These are phyloP conservation scores for Cryptoprocta ferox DNA, from an alignment of 2,797 vertebrate species.

Conservation along the genomic window DNA sequence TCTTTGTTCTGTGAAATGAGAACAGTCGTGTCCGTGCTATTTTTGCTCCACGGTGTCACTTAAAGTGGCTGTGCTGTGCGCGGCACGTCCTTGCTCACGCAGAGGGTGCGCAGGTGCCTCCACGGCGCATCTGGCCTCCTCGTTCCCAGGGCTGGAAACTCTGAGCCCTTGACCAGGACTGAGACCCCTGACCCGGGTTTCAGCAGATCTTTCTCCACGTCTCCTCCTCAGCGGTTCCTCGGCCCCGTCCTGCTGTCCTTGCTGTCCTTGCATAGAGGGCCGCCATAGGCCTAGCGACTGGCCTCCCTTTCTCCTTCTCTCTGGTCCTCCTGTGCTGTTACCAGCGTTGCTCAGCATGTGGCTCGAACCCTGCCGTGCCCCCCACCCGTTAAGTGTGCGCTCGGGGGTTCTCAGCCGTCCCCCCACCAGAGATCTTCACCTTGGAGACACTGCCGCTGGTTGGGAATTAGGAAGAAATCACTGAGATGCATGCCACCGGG, in stretches of 20 bases:
- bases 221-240: not conserved
- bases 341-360: not conserved
- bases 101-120: not conserved
- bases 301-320: not conserved
- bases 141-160: not conserved
- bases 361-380: not conserved
- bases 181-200: not conserved
- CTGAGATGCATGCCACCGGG: not conserved
- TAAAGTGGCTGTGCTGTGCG: not conserved
- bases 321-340: not conserved
- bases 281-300: not conserved
- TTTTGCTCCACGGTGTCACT: not conserved
- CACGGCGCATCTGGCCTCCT: not conserved
- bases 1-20: not conserved
- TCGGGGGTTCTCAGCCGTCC: not conserved
- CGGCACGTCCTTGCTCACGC: not conserved
- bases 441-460: not conserved
- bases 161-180: not conserved
- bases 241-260: not conserved
- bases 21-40: not conserved
- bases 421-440: not conserved
- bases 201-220: not conserved
- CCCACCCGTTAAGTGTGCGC: too few species aligned
- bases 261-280: not conserved
- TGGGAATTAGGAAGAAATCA: not conserved